Evolutionary conservation across 2,888 invertebrate genomes (phyloP).

Genomic region (Diaphora mendica): DNA sequence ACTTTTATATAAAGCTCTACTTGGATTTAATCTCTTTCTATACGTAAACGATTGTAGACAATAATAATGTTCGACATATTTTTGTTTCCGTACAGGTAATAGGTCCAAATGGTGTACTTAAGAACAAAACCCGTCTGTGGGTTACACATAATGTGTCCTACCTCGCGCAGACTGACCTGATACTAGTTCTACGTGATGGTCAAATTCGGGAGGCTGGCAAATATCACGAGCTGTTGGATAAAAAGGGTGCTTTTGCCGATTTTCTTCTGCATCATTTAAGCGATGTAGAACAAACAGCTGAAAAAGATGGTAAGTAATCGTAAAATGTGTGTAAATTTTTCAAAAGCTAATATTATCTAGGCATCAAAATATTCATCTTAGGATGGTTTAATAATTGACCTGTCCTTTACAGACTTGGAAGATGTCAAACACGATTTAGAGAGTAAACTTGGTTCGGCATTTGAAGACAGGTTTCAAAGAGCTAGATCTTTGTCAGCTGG

Average conservation of each 20-base stretch:
- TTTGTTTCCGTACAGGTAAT: constrained; percentile 20
- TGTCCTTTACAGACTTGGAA: constrained; percentile 66
- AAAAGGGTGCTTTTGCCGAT: constrained; percentile 94
- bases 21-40: not conserved
- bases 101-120: constrained; percentile 90
- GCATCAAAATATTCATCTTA: not conserved
- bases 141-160: constrained; percentile 99
- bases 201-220: constrained; percentile 96
- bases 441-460: constrained; percentile 88
- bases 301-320: constrained; percentile 70
- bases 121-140: constrained; percentile 93
- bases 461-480: constrained; percentile 89
- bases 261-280: constrained; percentile 93
- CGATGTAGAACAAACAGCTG: constrained; percentile 84
- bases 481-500: constrained; percentile 91
- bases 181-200: constrained; percentile 95
- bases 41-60: not conserved
- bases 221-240: constrained; percentile 94
- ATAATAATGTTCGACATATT: not conserved
- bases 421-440: constrained; percentile 92
- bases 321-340: not conserved
- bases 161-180: constrained; percentile 95
- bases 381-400: not conserved
- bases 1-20: not conserved
- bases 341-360: not conserved